Conservation (phyloP, 2,113 vertebrate species). For the Cyphomyrus plagiostoma region DNA sequence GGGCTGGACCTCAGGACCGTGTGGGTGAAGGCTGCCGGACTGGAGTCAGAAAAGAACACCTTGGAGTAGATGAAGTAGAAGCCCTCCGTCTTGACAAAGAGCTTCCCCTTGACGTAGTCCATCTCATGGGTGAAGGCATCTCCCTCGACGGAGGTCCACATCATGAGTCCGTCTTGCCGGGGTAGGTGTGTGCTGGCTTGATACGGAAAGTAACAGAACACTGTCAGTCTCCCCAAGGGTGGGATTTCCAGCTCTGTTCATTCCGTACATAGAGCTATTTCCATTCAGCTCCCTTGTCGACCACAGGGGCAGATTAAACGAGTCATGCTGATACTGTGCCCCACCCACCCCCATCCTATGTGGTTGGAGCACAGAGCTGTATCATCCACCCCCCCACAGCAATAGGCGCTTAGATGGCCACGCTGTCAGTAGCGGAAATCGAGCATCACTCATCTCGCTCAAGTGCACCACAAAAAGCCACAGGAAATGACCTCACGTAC, state of each 20-base stretch:
- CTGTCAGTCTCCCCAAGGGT: not conserved
- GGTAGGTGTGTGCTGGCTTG: constrained; percentile 31
- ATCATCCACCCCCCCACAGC: not conserved
- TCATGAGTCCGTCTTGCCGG: constrained; percentile 30
- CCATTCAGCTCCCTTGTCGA: not conserved
- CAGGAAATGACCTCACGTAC: not conserved
- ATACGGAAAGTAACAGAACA: not conserved
- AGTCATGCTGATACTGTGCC: not conserved
- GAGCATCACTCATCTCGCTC: not conserved
- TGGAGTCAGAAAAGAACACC: constrained; percentile 44
- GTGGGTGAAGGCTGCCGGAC: constrained; percentile 39
- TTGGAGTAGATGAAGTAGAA: constrained; percentile 76
- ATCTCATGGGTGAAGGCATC: constrained; percentile 52
- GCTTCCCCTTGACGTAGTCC: constrained; percentile 44
- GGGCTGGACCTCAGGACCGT: constrained; percentile 42
- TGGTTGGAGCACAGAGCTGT: not conserved
- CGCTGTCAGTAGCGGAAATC: not conserved
- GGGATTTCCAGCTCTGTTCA: not conserved
- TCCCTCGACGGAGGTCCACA: constrained; percentile 52
- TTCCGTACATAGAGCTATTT: not conserved
- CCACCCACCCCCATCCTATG: not conserved
- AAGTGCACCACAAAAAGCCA: not conserved
- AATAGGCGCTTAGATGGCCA: not conserved
- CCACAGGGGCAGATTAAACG: not conserved
- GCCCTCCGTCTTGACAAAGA: constrained; percentile 55